Conservation (phyloP, 92 coral and sea anemone genomes). For the Pocillopora grandis region DNA sequence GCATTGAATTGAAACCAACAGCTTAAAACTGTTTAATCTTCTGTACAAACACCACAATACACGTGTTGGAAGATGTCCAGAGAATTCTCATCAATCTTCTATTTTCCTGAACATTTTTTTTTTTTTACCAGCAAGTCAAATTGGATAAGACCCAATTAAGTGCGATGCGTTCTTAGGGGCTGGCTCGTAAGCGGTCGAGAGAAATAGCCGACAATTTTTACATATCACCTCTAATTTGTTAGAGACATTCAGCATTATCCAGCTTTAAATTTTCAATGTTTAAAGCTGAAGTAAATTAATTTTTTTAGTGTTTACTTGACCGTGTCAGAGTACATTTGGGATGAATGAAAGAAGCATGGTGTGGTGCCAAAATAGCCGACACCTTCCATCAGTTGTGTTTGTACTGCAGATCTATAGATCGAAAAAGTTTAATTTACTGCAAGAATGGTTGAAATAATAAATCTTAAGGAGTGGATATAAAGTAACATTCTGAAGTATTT, state of each 20-base stretch:
- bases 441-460: background rate
- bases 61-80: conserved; percentile 40
- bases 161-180: background rate
- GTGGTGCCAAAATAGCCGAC: conserved; percentile 23
- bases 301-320: conserved; percentile 23
- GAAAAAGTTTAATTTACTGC: conserved; percentile 5
- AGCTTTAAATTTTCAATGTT: background rate
- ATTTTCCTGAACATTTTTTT: background rate
- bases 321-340: conserved; percentile 31
- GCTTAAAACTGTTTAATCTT: conserved; percentile 9
- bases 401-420: conserved; percentile 28
- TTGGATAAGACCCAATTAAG: conserved; percentile 6
- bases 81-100: conserved; percentile 1
- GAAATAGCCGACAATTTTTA: background rate
- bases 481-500: conserved; percentile 3
- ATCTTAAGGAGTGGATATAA: background rate
- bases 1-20: background rate
- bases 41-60: conserved; percentile 17
- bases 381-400: conserved; percentile 29
- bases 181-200: background rate
- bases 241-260: background rate
- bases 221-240: background rate
- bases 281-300: background rate
- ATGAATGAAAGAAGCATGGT: conserved; percentile 25
- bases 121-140: background rate